A percentile compares a stretch with the other conserved stretches of the same genome.
Conservation (phyloP, 2,797 vertebrate species). For the Hephaestus fuliginosus region DNA sequence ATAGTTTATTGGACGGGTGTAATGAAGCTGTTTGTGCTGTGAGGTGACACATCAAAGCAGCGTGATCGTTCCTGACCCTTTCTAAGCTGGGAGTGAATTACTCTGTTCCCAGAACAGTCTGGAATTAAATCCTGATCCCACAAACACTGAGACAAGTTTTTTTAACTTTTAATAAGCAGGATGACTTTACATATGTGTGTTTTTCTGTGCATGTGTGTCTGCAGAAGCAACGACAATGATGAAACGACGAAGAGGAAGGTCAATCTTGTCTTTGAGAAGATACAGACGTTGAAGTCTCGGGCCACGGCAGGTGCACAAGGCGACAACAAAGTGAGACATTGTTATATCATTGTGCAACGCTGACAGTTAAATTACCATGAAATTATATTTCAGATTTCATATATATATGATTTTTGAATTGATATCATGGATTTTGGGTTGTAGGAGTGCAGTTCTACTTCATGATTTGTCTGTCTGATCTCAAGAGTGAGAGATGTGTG, state of each 20-base stretch:
- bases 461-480: background rate
- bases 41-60: constrained; percentile 81
- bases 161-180: constrained; percentile 28
- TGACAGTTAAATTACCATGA: constrained; percentile 41
- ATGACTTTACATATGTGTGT: constrained; percentile 29
- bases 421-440: background rate
- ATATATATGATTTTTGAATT: background rate
- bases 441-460: background rate
- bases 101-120: constrained; percentile 70
- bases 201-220: constrained; percentile 22
- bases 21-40: constrained; percentile 74
- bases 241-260: constrained; percentile 97
- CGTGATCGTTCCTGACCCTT: constrained; percentile 59
- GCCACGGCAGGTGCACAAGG: constrained; percentile 88
- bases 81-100: constrained; percentile 61
- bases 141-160: constrained; percentile 40
- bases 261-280: constrained; percentile 99
- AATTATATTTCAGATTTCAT: background rate
- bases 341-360: constrained; percentile 40
- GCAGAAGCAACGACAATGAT: constrained; percentile 93
- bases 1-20: constrained; percentile 51
- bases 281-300: constrained; percentile 97
- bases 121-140: constrained; percentile 64
- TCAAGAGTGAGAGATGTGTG: background rate
- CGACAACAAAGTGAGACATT: constrained; percentile 82